These are phyloP conservation scores for Probosciger aterrimus DNA, from an alignment of 2,113 vertebrate genomes.

Conservation along the genomic window DNA sequence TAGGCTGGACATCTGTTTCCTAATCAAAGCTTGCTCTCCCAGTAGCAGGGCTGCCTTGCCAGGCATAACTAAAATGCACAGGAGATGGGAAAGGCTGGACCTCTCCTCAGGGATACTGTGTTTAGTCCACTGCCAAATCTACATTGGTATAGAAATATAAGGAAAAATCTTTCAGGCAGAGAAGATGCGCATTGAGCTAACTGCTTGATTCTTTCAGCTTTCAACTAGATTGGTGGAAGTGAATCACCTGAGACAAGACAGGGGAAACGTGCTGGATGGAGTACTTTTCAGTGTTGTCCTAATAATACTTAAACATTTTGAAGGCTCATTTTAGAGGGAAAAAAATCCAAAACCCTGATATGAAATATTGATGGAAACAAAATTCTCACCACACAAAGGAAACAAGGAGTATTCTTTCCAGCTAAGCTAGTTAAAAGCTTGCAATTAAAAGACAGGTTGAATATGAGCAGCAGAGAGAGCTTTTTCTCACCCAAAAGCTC, in stretches of 20 bases:
- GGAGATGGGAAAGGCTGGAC: background rate
- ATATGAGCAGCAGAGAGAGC: background rate
- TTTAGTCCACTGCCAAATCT: background rate
- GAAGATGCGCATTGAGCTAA: background rate
- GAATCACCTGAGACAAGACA: background rate
- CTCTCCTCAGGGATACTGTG: background rate
- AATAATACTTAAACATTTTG: background rate
- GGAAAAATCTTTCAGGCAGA: background rate
- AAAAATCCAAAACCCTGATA: background rate
- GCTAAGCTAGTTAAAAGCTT: background rate
- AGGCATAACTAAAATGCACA: background rate
- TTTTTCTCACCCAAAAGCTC: background rate
- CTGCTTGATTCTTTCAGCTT: background rate
- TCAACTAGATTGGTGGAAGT: background rate
- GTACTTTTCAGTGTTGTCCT: background rate
- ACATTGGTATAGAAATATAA: background rate
- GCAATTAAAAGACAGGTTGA: background rate
- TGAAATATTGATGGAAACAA: background rate
- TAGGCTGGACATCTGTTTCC: slow-evolving; percentile 23
- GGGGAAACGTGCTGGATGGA: background rate
- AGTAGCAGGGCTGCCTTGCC: background rate
- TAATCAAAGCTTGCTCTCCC: background rate
- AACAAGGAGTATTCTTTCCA: background rate
- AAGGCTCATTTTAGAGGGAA: background rate
- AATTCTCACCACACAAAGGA: background rate